phyloP scores from a whole-genome alignment of 2,797 vertebrate genomes.

The Emys orbicularis region DNA sequence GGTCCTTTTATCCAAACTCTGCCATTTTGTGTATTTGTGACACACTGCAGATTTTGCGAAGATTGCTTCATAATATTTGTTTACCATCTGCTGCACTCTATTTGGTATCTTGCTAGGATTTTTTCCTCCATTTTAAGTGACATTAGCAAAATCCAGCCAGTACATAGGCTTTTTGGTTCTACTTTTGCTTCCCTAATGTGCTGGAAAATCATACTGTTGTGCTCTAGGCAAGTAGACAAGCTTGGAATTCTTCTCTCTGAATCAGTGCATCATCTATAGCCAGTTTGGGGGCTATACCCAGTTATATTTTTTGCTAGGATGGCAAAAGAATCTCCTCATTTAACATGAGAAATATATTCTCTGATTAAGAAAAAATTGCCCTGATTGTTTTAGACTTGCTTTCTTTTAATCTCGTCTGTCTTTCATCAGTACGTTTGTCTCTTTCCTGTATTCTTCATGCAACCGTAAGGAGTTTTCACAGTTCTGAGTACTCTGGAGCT shows the following conservation, averaged over 20 bases:
- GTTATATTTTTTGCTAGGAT: constrained; percentile 35
- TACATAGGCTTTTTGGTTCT: constrained; percentile 75
- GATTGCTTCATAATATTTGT: constrained; percentile 83
- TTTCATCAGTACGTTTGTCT: not conserved
- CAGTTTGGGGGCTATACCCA: constrained; percentile 35
- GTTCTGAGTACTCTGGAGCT: constrained; percentile 6
- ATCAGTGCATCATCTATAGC: constrained; percentile 15
- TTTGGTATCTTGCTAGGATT: constrained; percentile 78
- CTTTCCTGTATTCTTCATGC: not conserved
- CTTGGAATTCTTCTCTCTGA: constrained; percentile 62
- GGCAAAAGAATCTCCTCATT: constrained; percentile 44
- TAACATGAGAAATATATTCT: not conserved
- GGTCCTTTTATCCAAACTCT: constrained; percentile 76
- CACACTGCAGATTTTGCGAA: constrained; percentile 78
- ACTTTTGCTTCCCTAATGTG: constrained; percentile 78
- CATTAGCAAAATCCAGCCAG: constrained; percentile 80
- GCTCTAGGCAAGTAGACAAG: constrained; percentile 76
- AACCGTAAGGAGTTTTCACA: not conserved
- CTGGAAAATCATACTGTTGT: constrained; percentile 76
- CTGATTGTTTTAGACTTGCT: not conserved
- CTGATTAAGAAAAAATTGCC: not conserved
- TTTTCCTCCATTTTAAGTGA: constrained; percentile 80
- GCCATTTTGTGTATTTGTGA: constrained; percentile 77
- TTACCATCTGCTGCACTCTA: constrained; percentile 82
- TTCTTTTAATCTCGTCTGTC: not conserved